Base-by-base conservation (phyloP, 2,797 vertebrate genomes). In the Muscicapa striata region DNA sequence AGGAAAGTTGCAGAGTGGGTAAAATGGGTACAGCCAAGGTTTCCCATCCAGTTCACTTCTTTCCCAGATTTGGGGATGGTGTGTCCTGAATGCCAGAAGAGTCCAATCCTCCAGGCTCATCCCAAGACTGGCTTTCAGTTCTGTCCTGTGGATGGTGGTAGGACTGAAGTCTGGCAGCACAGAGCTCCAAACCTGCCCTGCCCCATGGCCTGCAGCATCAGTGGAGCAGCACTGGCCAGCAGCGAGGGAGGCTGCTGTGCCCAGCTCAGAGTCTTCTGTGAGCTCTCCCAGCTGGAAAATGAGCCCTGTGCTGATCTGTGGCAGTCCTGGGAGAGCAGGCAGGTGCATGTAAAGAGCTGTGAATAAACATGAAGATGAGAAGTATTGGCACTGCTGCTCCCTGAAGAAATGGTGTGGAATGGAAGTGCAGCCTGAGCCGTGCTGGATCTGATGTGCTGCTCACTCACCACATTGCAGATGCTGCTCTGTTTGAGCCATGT, bases 341-440 rank as follows among this genome's bases (percentile, higher is more conserved):
- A 86, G 75, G 62, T 77, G 73, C 62, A 34, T 5, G 38, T 13
- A 55, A 68, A 79, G 63, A 67, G 48, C 45, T 57, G 69, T 40
- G 57, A 63, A 77, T 58, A 61, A 75, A n/a, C 58, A 18, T 17
- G 40, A 48, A 8, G 54, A 36, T 81, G 38, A 90, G 43, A 46
- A 29, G 4, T 26, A 14, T 58, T 90, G 84, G 69, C 74, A 48
- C 27, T 69, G 74, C 67, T 70, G 26, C 46, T 81, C 76, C 59
- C 92, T 81, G 88, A 61, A 54, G 70, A 86, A 87, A 36, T 38
- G 5, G 46, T 48, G 66, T 62, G 88, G 67, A 90, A 89, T 69
- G 23, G 22, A 75, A 88, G 30, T 9, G 13, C 58, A 55, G 58
- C 4, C 13, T n/a, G 34, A 68, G 32, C 78, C 62, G 57, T 68